phyloP scores from a whole-genome alignment of 2,888 invertebrate species.

The Polydesmus complanatus region DNA sequence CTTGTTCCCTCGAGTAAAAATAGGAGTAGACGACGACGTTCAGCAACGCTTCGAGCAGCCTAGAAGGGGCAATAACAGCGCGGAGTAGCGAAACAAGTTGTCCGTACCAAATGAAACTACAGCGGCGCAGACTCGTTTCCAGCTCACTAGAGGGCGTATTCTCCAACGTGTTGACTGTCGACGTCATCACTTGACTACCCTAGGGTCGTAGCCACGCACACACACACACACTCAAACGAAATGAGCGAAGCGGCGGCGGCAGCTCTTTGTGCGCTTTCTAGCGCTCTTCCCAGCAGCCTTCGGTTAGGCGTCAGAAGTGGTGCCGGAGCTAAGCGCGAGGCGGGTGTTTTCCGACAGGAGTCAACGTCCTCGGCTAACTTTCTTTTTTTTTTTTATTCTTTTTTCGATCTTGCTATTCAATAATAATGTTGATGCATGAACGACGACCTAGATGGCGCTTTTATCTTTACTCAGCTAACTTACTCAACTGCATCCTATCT shows the following conservation, averaged over 20 bases:
- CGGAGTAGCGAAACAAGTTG: background rate
- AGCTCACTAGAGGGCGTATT: background rate
- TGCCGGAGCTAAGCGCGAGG: background rate
- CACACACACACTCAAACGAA: background rate
- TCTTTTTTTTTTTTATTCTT: no score
- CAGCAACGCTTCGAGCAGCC: background rate
- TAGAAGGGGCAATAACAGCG: background rate
- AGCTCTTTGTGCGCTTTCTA: background rate
- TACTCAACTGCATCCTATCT: no score
- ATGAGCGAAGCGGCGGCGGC: background rate
- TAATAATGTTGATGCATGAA: background rate
- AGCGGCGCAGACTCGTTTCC: background rate
- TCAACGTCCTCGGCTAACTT: background rate
- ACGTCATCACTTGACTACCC: background rate
- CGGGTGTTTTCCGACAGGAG: background rate
- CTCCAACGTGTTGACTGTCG: background rate
- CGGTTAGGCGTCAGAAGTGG: no score
- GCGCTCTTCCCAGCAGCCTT: no score
- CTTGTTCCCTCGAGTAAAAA: no score
- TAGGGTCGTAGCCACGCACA: background rate
- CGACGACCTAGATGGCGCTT: background rate
- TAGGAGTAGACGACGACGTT: no score
- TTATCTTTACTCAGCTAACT: background rate
- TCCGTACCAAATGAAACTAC: background rate
- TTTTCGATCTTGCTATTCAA: background rate